Evolutionary conservation across 2,888 invertebrate genomes (phyloP), one percentile per base, ranked within the genome.

Genomic region (Odontothrips loti): DNA sequence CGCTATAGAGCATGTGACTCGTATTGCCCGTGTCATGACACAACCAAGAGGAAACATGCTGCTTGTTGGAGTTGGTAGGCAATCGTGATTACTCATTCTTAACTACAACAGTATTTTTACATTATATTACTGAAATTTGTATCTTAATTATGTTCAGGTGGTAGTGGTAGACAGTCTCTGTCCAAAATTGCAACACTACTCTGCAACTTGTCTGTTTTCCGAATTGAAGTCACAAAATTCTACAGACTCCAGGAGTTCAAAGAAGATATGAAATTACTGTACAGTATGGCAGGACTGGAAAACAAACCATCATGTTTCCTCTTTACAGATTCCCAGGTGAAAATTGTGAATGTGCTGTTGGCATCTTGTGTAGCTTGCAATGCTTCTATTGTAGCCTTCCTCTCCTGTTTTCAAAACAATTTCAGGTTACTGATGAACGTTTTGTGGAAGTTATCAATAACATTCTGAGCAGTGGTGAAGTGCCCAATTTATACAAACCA

Each of bases 381-480:
- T 23, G 23, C 10, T 12, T 75, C 12, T 20, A n/a, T 8, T 81
- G n/a, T 47, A 10, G 27, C 29, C 23, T 79, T 11, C 9, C 15
- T 20, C 47, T 43, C 80, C 8, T 29, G 15, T 58, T 80, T 79
- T 27, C 20, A 79, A 43, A 17, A 82, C 15, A n/a, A 34, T 81
- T 82, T 80, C 80, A 89, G 86, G 92, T 96, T 34, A 93, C 91
- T 0, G 95, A 95, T 83, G 95, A 95, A 85, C 90, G 91, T 15
- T 96, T 96, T 87, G 90, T 96, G 0, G 96, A 96, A 88, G 94
- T 96, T 84, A 91, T 97, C 82, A 96, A 96, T 88, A 96, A 95
- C 86, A 90, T 97, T 87, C 89, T 97, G 82, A 95, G 95, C 86
- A 94, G 94, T 83, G 96, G 96, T 0, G 96, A 96, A 88, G 92